Base-by-base conservation (phyloP, 2,888 invertebrate species). In the Bursaphelenchus okinawaensis region DNA sequence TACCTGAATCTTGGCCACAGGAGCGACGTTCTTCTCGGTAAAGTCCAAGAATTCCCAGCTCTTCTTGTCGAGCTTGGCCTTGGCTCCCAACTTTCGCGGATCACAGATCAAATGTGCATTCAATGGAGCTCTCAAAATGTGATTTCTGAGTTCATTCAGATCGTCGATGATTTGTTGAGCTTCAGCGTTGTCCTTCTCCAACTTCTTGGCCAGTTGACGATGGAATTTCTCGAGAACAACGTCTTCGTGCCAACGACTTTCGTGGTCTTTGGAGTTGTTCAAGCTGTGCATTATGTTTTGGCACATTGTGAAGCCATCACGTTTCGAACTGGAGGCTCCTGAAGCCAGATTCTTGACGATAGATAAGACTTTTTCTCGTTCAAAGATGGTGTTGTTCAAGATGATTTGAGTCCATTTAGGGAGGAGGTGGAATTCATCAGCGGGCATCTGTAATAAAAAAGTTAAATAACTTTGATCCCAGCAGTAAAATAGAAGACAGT, bases 311-410 rank as follows among this genome's bases (percentile, higher is more conserved):
- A 88, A 85, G 2, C 91, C 92, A 67, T 88, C 87, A 40, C 90
- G 85, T 81, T 90, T 90, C 62, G 88, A 87, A 83, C 89, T 88
- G 0, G 90, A 87, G 0, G 91, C 89, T 69, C 91, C 90, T 74
- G 91, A 91, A 56, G 89, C 87, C 85, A 92, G 87, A 83, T 92
- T 90, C 68, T 89, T 88, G 0, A 90, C 89, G 71, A 90, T 88
- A 26, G 91, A 68, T 16, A 55, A 27, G 16, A 92, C 83, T 69
- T 92, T 85, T 59, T 91, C 90, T 16, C 87, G 86, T 0, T 88
- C 89, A 73, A 92, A 87, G 71, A 88, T 87, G 0, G 89, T 88
- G 7, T 88, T 84, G 78, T 88, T 90, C 28, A 93, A 81, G 27
- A 93, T 85, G 75, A 92, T 90, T 71, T 88, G 87, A 60, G 92